These are phyloP conservation scores for Eubucco bourcierii DNA, from an alignment of 2,113 vertebrate species.

Conservation along the genomic window DNA sequence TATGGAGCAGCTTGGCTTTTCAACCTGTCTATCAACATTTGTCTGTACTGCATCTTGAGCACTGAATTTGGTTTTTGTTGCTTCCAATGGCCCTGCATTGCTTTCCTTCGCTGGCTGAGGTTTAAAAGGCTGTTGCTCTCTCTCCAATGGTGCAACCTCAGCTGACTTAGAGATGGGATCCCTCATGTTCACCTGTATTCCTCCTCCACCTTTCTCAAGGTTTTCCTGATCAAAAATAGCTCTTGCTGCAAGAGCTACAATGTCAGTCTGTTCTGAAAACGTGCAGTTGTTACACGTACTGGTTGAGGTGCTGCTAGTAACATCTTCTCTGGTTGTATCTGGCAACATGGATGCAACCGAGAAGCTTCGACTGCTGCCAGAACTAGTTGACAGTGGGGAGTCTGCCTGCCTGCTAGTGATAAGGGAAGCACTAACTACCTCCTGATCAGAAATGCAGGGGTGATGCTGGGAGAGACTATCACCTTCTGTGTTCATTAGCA, in stretches of 20 bases:
- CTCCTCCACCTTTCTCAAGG: slow-evolving; percentile 77
- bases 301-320: slow-evolving; percentile 74
- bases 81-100: slow-evolving; percentile 71
- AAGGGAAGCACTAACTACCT: slow-evolving; percentile 75
- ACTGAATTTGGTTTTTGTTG: slow-evolving; percentile 66
- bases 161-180: slow-evolving; percentile 67
- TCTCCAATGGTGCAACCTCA: slow-evolving; percentile 72
- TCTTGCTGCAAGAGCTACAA: slow-evolving; percentile 88
- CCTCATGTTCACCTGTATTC: slow-evolving; percentile 59
- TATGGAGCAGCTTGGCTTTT: slow-evolving; percentile 78
- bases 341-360: slow-evolving; percentile 96
- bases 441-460: slow-evolving; percentile 84
- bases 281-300: slow-evolving; percentile 84
- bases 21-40: slow-evolving; percentile 72
- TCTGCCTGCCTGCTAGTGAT: slow-evolving; percentile 83
- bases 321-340: slow-evolving; percentile 77
- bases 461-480: slow-evolving; percentile 76
- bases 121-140: slow-evolving; percentile 74
- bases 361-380: slow-evolving; percentile 87
- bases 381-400: slow-evolving; percentile 86
- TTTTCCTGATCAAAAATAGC: slow-evolving; percentile 94
- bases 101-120: slow-evolving; percentile 68
- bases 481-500: slow-evolving; percentile 73
- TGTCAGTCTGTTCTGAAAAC: slow-evolving; percentile 92
- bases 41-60: slow-evolving; percentile 68